A percentile compares a stretch with the other conserved stretches of the same genome.
Conservation (phyloP, 1,140 invertebrate genomes). For the Dendroctonus valens region DNA sequence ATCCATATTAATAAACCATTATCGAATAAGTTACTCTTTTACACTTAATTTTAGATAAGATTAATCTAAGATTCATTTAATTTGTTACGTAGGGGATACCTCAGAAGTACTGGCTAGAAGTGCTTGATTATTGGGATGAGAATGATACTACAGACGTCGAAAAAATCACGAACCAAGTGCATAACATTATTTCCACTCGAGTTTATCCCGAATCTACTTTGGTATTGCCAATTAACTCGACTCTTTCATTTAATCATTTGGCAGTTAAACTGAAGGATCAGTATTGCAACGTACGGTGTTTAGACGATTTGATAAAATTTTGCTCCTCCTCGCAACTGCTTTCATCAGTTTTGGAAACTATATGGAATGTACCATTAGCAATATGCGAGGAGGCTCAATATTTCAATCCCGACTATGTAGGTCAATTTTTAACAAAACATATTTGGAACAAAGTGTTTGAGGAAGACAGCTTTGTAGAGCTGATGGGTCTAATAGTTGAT, state of each 20-base stretch:
- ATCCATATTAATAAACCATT: too few species aligned
- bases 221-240: slow-evolving; percentile 16
- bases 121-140: slow-evolving; percentile 12
- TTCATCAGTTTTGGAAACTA: slow-evolving; percentile 22
- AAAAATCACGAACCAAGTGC: slow-evolving; percentile 9
- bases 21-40: neutral
- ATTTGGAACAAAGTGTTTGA: slow-evolving; percentile 22
- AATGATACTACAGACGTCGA: slow-evolving; percentile 9
- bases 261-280: neutral
- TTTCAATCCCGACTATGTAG: slow-evolving; percentile 23
- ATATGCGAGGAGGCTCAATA: slow-evolving; percentile 27
- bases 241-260: neutral
- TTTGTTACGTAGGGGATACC: slow-evolving; percentile 22
- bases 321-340: neutral
- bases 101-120: slow-evolving; percentile 28
- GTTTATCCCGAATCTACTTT: slow-evolving; percentile 17
- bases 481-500: slow-evolving; percentile 21
- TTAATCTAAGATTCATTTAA: too few species aligned
- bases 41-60: too few species aligned
- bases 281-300: slow-evolving; percentile 9
- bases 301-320: slow-evolving; percentile 8
- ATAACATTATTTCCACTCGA: slow-evolving; percentile 6
- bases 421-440: slow-evolving; percentile 22
- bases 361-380: slow-evolving; percentile 20
- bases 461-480: slow-evolving; percentile 27